Conservation (phyloP, 2,888 invertebrate genomes). For the Geophilus truncorum region DNA sequence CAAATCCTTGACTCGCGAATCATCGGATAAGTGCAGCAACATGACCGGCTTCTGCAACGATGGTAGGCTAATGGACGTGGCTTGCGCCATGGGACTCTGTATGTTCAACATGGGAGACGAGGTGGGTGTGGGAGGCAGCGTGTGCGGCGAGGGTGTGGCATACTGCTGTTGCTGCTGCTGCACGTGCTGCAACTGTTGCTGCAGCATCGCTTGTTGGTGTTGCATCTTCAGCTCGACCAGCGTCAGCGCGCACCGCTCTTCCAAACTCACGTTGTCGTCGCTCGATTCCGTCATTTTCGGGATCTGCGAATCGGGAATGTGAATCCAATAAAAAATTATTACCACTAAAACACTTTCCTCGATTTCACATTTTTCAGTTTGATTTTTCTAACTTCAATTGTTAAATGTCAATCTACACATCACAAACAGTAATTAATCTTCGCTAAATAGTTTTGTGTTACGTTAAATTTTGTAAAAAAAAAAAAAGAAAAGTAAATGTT, state of each 20-base stretch:
- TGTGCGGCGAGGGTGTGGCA: not conserved
- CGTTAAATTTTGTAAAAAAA: no score
- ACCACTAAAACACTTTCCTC: no score
- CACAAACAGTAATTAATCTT: no score
- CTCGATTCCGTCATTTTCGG: not conserved
- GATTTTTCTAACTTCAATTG: no score
- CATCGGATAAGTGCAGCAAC: not conserved
- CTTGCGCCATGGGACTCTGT: not conserved
- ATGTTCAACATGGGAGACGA: not conserved
- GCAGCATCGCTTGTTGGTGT: slow-evolving; percentile 32
- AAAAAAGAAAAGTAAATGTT: no score
- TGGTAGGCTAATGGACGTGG: not conserved
- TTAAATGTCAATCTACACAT: no score
- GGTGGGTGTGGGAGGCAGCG: slow-evolving; percentile 16
- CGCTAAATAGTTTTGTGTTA: no score
- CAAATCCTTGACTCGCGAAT: not conserved
- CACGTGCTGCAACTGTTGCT: slow-evolving; percentile 15
- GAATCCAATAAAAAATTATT: no score
- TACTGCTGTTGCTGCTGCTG: not conserved
- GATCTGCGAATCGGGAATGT: no score
- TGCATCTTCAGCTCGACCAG: slow-evolving; percentile 36
- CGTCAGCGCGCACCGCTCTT: slow-evolving; percentile 36
- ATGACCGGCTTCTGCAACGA: not conserved
- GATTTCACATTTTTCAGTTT: no score
- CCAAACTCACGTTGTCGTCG: slow-evolving; percentile 36